A percentile compares a stretch with the other conserved stretches of the same genome.
Evolutionary conservation across 2,113 vertebrate species (phyloP).

Genomic region (Nyctibius bracteatus): DNA sequence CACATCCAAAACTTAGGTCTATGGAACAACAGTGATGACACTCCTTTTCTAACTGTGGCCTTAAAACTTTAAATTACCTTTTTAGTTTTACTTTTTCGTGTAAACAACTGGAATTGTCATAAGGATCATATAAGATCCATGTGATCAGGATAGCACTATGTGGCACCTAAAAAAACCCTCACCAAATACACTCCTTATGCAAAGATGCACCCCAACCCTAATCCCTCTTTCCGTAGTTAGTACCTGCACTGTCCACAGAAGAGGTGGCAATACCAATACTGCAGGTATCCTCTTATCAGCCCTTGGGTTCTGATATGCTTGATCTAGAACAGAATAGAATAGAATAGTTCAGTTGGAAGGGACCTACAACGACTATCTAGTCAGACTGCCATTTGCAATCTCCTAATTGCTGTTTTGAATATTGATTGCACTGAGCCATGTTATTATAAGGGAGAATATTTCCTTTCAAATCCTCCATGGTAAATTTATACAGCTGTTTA

Average conservation of each 20-base stretch:
- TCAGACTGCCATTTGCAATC: neutral
- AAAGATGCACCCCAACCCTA: neutral
- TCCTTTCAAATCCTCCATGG: neutral
- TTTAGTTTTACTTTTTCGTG: neutral
- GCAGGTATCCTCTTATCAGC: neutral
- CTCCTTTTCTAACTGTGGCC: neutral
- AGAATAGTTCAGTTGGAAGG: neutral
- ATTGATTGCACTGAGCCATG: neutral
- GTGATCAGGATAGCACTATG: neutral
- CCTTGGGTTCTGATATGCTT: neutral
- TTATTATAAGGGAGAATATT: neutral
- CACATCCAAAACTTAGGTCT: neutral
- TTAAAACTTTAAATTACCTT: neutral
- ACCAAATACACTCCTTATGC: neutral
- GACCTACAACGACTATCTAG: neutral
- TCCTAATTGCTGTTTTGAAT: neutral
- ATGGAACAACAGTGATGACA: neutral
- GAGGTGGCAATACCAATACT: neutral
- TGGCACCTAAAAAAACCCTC: neutral
- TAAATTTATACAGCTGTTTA: neutral
- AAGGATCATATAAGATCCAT: fast-evolving
- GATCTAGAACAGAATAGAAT: neutral
- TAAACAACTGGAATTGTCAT: neutral
- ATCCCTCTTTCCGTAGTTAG: neutral
- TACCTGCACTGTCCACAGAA: neutral